These are phyloP conservation scores for Mastomys coucha DNA, from an alignment of 2,113 vertebrate species.

Conservation along the genomic window DNA sequence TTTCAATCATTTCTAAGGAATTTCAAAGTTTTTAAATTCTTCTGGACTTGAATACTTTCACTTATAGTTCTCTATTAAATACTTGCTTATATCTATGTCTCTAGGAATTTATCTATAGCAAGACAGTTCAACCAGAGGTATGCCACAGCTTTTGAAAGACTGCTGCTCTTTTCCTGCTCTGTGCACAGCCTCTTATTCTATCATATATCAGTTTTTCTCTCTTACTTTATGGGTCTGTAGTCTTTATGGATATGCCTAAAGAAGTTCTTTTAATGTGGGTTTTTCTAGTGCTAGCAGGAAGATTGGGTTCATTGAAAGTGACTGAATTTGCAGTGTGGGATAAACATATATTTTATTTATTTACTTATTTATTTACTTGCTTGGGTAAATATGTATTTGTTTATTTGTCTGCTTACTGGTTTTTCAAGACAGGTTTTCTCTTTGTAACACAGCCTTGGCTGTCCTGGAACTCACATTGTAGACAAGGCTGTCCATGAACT, in stretches of 20 bases:
- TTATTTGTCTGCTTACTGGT: background rate
- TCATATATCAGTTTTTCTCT: background rate
- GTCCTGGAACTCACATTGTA: background rate
- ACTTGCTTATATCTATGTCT: background rate
- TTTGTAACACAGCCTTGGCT: background rate
- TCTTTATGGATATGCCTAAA: background rate
- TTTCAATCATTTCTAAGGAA: background rate
- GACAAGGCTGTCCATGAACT: background rate
- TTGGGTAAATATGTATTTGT: background rate
- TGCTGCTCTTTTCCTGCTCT: background rate
- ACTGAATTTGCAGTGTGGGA: background rate
- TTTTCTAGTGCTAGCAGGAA: slow-evolving; percentile 16
- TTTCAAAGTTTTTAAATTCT: slow-evolving; percentile 16
- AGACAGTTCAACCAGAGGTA: background rate
- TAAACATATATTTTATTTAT: background rate
- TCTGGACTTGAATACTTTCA: background rate
- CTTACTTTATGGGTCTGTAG: background rate
- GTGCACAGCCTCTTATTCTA: background rate
- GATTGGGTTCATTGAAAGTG: background rate
- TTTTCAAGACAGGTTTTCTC: background rate
- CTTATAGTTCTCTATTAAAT: background rate
- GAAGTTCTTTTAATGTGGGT: background rate
- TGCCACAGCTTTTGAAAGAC: background rate
- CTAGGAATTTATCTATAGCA: background rate
- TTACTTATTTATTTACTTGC: background rate